Base-by-base conservation (phyloP, 2,888 invertebrate species). In the Zaprionus lineosus region DNA sequence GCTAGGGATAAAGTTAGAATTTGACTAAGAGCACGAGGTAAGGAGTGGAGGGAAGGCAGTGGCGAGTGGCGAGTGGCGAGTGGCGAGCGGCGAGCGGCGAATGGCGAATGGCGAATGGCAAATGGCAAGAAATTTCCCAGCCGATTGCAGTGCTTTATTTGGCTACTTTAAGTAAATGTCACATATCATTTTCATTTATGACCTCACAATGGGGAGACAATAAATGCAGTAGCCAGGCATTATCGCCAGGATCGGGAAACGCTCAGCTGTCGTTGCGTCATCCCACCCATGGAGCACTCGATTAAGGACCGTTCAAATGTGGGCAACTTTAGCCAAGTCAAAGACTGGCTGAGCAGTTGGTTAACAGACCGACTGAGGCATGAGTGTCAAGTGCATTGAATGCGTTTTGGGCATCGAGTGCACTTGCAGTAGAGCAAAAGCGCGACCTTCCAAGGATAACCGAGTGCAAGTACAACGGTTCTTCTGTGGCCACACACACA, bases 121-220 rank as follows among this genome's bases (percentile, higher is more conserved):
- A n/a, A n/a, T n/a, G n/a, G n/a, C 24, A 11, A 29, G 44, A 29
- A 33, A 46, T 44, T 69, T 43, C 50, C 29, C 58, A 31, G 57
- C 47, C 76, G 74, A 68, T 78, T 86, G 81, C 67, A 77, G 50
- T 65, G 84, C 84, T 81, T 75, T 85, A 74, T 87, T 69, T 76
- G 76, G 74, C 82, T 79, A 77, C 86, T 86, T 82, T 74, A 63
- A 76, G 77, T 86, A 86, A 88, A 88, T 87, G 87, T 86, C 85
- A 81, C 85, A 88, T 86, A 86, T 86, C n/a, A n/a, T n/a, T n/a
- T 85, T 87, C 88, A 87, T 86, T 88, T 88, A 86, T 82, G 65
- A 66, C 53, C 60, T n/a, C n/a, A n/a, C n/a, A n/a, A n/a, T n/a
- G n/a, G n/a, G n/a, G n/a, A n/a, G n/a, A n/a, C n/a, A n/a, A n/a